Percentiles rank a stretch among this genome's conserved stretches.
phyloP scores from a whole-genome alignment of 2,888 invertebrate genomes.

The Sphinx pinastri region DNA sequence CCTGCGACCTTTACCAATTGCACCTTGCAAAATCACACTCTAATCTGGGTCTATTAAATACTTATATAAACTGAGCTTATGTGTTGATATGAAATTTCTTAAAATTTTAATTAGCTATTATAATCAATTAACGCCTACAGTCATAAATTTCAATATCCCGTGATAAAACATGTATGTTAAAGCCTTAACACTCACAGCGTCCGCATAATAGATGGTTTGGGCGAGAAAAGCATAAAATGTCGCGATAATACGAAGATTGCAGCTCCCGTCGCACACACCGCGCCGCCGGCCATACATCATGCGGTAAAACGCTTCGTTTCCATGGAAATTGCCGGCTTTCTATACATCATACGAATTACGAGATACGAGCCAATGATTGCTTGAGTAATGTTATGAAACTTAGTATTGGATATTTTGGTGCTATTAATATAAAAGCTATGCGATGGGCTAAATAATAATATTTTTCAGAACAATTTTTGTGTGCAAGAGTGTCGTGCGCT shows the following conservation, averaged over 20 bases:
- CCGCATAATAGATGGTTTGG: slow-evolving; percentile 53
- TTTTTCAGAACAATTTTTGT: slow-evolving; percentile 29
- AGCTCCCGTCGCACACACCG: slow-evolving; percentile 40
- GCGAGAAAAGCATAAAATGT: slow-evolving; percentile 57
- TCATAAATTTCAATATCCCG: too few species aligned
- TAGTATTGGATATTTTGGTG: not conserved
- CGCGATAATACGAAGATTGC: slow-evolving; percentile 59
- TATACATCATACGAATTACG: slow-evolving; percentile 50
- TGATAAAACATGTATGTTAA: not conserved
- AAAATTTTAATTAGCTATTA: too few species aligned
- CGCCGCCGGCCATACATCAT: slow-evolving; percentile 55
- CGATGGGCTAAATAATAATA: slow-evolving; percentile 37
- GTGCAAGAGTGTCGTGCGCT: slow-evolving; percentile 44
- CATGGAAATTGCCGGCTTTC: slow-evolving; percentile 43
- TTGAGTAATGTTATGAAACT: not conserved
- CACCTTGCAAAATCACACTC: too few species aligned
- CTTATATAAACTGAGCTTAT: too few species aligned
- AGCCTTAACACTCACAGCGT: slow-evolving; percentile 26
- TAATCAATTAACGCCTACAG: too few species aligned
- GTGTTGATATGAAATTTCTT: too few species aligned
- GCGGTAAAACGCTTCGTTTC: slow-evolving; percentile 45
- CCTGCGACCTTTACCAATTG: too few species aligned
- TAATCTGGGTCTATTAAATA: too few species aligned
- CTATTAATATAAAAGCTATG: too few species aligned
- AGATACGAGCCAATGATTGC: slow-evolving; percentile 34